phyloP scores from a whole-genome alignment of 2,113 vertebrate genomes.

The Arenaria interpres region DNA sequence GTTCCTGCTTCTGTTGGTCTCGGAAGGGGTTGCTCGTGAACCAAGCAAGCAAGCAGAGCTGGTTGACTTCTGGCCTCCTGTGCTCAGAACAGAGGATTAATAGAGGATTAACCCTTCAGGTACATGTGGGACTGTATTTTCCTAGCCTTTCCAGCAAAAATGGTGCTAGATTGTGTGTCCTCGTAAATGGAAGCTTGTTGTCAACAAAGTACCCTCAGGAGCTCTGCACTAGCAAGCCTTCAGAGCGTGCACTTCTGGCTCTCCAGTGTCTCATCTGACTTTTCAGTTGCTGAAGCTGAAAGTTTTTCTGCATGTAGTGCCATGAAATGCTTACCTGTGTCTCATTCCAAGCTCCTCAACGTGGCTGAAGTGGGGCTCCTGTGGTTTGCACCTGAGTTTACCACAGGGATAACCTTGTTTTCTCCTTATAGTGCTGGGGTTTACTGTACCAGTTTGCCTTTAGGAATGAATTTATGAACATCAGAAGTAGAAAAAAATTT shows the following conservation, averaged over 20 bases:
- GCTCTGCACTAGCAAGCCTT: not conserved
- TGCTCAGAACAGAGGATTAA: not conserved
- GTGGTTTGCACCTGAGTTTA: not conserved
- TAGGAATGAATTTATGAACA: not conserved
- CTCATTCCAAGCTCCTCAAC: rapidly evolving
- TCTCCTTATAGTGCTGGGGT: not conserved
- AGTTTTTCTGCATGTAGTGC: not conserved
- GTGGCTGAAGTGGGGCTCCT: not conserved
- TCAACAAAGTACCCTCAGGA: not conserved
- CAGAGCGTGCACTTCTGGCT: rapidly evolving
- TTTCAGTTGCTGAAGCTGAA: not conserved
- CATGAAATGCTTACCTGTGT: not conserved
- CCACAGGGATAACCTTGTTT: not conserved
- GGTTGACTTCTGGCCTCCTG: not conserved
- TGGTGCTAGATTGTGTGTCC: not conserved
- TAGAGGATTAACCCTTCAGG: not conserved
- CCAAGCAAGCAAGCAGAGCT: not conserved
- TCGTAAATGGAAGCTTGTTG: not conserved
- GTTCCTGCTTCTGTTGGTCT: not conserved
- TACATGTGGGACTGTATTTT: not conserved
- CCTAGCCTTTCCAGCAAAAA: not conserved
- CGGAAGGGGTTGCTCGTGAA: not conserved
- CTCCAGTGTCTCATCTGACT: not conserved
- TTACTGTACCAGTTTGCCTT: not conserved
- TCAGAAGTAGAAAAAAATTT: not conserved